Percentiles rank a stretch among this genome's conserved stretches.
Evolutionary conservation across 2,888 invertebrate genomes (phyloP).

Genomic region (Melipona bicolor): DNA sequence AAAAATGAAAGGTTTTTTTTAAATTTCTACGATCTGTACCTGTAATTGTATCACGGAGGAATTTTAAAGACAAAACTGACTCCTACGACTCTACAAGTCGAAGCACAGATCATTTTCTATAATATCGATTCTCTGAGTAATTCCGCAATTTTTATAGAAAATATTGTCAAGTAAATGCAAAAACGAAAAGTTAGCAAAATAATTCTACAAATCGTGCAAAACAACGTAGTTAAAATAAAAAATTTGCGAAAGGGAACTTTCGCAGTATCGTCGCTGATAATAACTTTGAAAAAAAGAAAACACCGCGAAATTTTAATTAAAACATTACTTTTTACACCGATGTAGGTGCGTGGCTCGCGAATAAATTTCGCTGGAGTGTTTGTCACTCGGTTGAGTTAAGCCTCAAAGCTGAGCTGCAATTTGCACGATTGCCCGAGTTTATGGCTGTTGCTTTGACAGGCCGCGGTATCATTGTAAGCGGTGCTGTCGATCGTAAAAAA

Average conservation of each 20-base stretch:
- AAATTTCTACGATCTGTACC: too few relatives aligned
- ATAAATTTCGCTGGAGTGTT: constrained; percentile 64
- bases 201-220: too few relatives aligned
- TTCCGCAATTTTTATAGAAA: too few relatives aligned
- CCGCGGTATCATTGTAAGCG: constrained; percentile 18
- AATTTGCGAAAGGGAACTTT: not conserved
- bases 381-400: constrained; percentile 16
- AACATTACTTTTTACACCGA: constrained; percentile 53
- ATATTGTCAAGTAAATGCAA: too few relatives aligned
- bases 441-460: constrained; percentile 50
- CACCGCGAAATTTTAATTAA: constrained; percentile 4
- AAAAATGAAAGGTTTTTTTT: too few relatives aligned
- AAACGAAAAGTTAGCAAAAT: too few relatives aligned
- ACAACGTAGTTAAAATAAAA: too few relatives aligned
- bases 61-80: too few relatives aligned
- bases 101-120: too few relatives aligned
- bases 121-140: too few relatives aligned
- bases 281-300: not conserved
- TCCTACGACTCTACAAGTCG: too few relatives aligned
- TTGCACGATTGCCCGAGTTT: constrained; percentile 55
- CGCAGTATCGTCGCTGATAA: not conserved
- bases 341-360: constrained; percentile 51
- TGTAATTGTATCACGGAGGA: too few relatives aligned
- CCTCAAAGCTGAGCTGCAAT: constrained; percentile 32
- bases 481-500: constrained; percentile 37